Evolutionary conservation across 1,140 invertebrate species (phyloP), one percentile per base, ranked within the genome.

Genomic region (Lucilia cuprina): DNA sequence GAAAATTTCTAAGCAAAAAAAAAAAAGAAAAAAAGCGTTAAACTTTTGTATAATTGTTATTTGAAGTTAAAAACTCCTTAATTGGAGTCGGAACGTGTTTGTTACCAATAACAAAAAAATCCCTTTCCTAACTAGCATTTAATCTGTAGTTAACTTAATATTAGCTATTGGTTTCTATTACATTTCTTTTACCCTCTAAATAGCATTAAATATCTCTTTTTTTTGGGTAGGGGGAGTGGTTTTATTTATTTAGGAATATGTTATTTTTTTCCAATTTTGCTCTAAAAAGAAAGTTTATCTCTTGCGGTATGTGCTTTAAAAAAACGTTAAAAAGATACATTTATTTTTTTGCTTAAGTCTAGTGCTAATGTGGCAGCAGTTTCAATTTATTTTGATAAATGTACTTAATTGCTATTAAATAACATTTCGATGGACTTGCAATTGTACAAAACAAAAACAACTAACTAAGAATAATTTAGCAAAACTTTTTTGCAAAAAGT

Each of bases 401-500:
- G 82, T 30, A 49, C 82, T 82, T 82, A 82, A 82, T 82, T 82
- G 82, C 82, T 47, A 82, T 82, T 82, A 82, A 82, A 60, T 50
- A 82, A 82, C 82, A 82, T 82, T 82, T 82, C 82, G 21, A 82
- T 82, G 82, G 47, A 82, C 82, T 82, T 82, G 8, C 21, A 70
- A 70, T 8, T 70, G 21, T 65, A 65, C 0, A 21, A 70, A 12
- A 70, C n/a, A 70, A 25, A 70, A 70, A 70, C 7, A n/a, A n/a
- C n/a, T n/a, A n/a, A 70, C 65, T 19, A 19, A 70, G 9, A 25
- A 25, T 70, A 70, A 60, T 60, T 60, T 17, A 60, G 41, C 41
- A 41, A 41, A 41, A 41, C 41, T 41, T 41, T n/a, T 30, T 30
- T 41, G 41, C 7, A 7, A 41, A 41, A 41, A 41, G 41, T n/a